These are phyloP conservation scores for Aphelocoma californica DNA, from an alignment of 2,797 vertebrate genomes.

Conservation along the genomic window DNA sequence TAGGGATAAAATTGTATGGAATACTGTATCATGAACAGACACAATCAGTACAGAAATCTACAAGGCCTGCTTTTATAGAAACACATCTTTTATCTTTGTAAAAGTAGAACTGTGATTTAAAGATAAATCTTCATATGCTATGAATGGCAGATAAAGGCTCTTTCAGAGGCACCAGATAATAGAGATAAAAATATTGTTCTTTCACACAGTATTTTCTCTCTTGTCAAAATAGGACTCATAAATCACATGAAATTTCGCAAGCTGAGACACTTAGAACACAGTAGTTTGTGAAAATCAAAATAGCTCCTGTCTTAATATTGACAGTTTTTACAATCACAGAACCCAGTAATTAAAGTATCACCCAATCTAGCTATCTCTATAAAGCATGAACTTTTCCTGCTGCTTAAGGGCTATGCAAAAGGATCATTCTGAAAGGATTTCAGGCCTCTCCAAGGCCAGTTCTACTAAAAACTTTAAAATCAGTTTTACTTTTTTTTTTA, in stretches of 20 bases:
- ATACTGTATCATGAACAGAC: background rate
- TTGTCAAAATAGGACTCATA: slow-evolving; percentile 9
- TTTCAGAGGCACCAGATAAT: slow-evolving; percentile 29
- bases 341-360: background rate
- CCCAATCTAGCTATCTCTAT: background rate
- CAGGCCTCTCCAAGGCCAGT: background rate
- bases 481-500: background rate
- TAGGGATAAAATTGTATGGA: background rate
- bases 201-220: slow-evolving; percentile 9
- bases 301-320: background rate
- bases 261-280: background rate
- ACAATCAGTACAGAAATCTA: slow-evolving; percentile 25
- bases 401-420: background rate
- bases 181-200: slow-evolving; percentile 26
- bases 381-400: background rate
- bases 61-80: slow-evolving; percentile 13
- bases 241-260: background rate
- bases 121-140: background rate
- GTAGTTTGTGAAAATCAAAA: background rate
- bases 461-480: background rate
- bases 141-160: slow-evolving; percentile 49
- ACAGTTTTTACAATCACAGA: background rate
- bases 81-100: slow-evolving; percentile 32
- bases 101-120: slow-evolving; percentile 38
- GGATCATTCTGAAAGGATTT: background rate